Evolutionary conservation across 2,113 vertebrate species (phyloP).

Genomic region (Condylura cristata): DNA sequence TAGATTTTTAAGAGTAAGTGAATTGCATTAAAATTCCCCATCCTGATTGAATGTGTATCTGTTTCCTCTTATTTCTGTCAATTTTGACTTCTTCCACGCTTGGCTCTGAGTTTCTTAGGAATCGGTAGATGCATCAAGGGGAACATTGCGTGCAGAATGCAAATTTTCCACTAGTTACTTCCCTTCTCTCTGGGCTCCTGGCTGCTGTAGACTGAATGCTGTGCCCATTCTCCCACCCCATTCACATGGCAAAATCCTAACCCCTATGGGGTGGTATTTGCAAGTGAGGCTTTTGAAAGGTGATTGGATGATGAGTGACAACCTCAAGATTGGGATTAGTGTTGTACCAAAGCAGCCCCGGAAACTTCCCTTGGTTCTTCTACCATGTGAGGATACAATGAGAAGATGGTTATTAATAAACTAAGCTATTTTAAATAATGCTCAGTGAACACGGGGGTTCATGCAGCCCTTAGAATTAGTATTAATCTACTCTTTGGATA

Average conservation of each 20-base stretch:
- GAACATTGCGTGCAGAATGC: not conserved
- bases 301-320: not conserved
- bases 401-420: not conserved
- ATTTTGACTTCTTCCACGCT: slow-evolving; percentile 29
- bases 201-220: not conserved
- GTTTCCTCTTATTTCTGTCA: slow-evolving; percentile 34
- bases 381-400: not conserved
- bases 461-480: too few species aligned
- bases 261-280: not conserved
- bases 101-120: not conserved
- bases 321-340: not conserved
- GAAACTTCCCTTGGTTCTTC: not conserved
- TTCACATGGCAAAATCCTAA: not conserved
- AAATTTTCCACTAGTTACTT: not conserved
- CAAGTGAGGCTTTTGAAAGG: not conserved
- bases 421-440: not conserved
- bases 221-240: accelerated
- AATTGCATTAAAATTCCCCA: not conserved
- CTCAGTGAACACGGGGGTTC: too few species aligned
- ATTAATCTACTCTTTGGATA: too few species aligned
- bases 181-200: not conserved
- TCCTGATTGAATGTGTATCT: not conserved
- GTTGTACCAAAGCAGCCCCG: not conserved
- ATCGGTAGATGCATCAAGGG: not conserved
- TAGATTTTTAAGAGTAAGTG: not conserved